Conservation (phyloP, 2,113 vertebrate species). For the Oenanthe oenanthe region DNA sequence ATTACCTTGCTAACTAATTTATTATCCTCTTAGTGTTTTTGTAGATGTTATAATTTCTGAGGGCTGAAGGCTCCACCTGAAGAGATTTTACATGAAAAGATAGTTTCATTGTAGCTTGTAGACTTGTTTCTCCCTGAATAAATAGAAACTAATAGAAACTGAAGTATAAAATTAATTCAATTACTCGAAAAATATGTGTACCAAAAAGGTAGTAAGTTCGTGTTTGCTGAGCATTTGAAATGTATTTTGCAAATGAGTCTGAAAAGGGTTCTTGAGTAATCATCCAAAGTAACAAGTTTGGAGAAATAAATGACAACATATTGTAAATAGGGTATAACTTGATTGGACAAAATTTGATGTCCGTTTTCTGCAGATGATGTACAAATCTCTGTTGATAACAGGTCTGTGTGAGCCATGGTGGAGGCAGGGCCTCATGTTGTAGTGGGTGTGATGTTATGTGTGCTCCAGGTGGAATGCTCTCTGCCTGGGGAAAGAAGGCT, state of each 20-base stretch:
- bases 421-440: rapidly evolving
- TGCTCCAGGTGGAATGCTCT: not conserved
- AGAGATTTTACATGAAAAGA: not conserved
- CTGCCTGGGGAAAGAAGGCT: not conserved
- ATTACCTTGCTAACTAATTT: not conserved
- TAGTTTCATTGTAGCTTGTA: not conserved
- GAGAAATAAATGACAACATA: not conserved
- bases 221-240: not conserved
- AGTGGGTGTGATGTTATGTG: rapidly evolving
- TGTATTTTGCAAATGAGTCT: not conserved
- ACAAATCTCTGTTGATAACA: rapidly evolving
- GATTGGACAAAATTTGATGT: not conserved
- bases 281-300: not conserved
- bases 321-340: not conserved
- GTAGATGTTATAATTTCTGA: not conserved
- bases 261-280: not conserved
- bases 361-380: not conserved
- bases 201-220: not conserved
- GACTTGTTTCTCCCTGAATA: not conserved
- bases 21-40: not conserved
- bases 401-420: rapidly evolving
- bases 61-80: not conserved
- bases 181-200: not conserved
- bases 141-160: not conserved
- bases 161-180: not conserved